Evolutionary conservation across 2,888 invertebrate species (phyloP).

Genomic region (Gymnocheta viridis): DNA sequence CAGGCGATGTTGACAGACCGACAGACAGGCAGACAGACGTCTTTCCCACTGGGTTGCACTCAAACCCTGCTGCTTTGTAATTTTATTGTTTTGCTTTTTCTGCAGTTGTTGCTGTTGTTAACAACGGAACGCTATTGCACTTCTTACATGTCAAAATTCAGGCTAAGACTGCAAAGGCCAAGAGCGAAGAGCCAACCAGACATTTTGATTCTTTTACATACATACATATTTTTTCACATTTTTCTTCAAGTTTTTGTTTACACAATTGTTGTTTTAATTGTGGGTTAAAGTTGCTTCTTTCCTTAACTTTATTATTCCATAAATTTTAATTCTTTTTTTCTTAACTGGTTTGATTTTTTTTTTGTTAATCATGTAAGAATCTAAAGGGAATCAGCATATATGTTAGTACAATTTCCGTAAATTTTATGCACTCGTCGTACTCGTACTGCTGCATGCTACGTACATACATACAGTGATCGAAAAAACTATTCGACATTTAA

Average conservation of each 20-base stretch:
- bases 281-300: slow-evolving; percentile 49
- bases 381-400: slow-evolving; percentile 34
- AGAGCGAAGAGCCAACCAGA: neutral
- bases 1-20: neutral
- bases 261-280: slow-evolving; percentile 54
- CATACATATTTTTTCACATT: slow-evolving; percentile 24
- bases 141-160: slow-evolving; percentile 45
- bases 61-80: slow-evolving; percentile 32
- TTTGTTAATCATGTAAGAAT: slow-evolving; percentile 30
- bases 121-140: slow-evolving; percentile 15
- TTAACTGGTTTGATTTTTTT: slow-evolving; percentile 30
- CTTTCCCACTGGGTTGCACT: neutral
- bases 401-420: slow-evolving; percentile 38
- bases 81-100: neutral
- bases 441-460: too few species aligned
- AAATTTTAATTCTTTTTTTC: slow-evolving; percentile 57
- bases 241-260: slow-evolving; percentile 47
- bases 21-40: neutral
- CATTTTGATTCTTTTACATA: neutral
- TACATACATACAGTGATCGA: too few species aligned
- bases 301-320: slow-evolving; percentile 44
- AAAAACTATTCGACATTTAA: too few species aligned
- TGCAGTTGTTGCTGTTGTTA: neutral
- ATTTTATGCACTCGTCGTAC: neutral
- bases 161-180: neutral